Evolutionary conservation across 2,113 vertebrate genomes (phyloP), one percentile per base, ranked within the genome.

Genomic region (Sciurus niger): DNA sequence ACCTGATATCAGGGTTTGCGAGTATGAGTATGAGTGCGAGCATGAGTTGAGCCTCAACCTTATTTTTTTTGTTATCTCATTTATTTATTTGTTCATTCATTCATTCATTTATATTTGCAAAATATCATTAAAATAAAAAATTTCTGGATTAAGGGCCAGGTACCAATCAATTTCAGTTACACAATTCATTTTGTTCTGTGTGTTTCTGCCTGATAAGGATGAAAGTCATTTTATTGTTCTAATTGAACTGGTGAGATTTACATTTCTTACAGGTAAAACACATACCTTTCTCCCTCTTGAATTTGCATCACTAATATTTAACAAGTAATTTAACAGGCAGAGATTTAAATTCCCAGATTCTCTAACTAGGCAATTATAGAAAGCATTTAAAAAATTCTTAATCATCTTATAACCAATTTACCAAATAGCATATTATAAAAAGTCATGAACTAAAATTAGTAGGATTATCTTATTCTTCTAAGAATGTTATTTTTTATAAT

Each of bases 251-350:
- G 46, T 77, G 9, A 90, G 14, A 87, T 79, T 88, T 68, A 89
- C 6, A 43, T 80, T 84, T 88, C 65, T 89, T 76, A 88, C 4
- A 93, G 48, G 16, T 43, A 76, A 88, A 94, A 96, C 16, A 84
- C 25, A 84, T 96, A 8, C 8, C 8, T 80, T 92, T 86, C n/a
- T 89, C 18, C 58, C 80, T 80, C 53, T 92, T 70, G 34, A 34
- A 79, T 88, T 94, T 90, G 16, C n/a, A 37, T 94, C 76, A 87
- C 37, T 88, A 65, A 78, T 73, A 67, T 84, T 32, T 90, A 94
- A 30, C 6, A 90, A 96, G 43, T 76, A 60, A 78, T 77, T 82
- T 48, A 89, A 86, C 13, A 96, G 1, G 70, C 25, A 72, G 22
- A 67, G 18, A 76, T 94, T 94, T 51, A 60, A 93, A 86, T 14